Evolutionary conservation across 2,797 vertebrate genomes (phyloP), one percentile per base, ranked within the genome.

Genomic region (Lutjanus argentimaculatus): DNA sequence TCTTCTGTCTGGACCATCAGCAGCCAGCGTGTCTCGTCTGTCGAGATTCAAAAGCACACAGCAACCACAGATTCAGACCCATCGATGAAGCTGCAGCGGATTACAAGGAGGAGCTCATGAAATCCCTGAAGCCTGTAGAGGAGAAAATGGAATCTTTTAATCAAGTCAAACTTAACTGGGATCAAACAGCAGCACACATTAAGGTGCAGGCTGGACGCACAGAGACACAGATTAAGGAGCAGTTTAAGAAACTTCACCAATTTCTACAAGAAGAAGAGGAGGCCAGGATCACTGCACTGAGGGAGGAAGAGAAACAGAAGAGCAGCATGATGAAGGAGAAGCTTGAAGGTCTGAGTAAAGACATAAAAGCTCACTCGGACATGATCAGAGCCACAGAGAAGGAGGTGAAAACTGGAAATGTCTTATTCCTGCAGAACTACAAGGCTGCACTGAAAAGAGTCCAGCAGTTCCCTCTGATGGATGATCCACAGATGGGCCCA

Each of bases 1-100:
- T 88, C 52, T 83, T 75, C 77, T 83, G 86, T 61, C n/a, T 83
- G 58, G 55, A 85, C n/a, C 67, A 85, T 62, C 17, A 73, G 67
- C 74, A 81, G 64, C 80, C 57, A 8, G 71, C 73, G 36, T 88
- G 86, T 56, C 4, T 85, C 1, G 16, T 78, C 15, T 88, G 83
- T 56, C 69, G 77, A 22, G 77, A 80, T 15, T 78, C 86, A 11
- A 70, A 10, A 55, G 21, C 14, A 10, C 80, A 88, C 55, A 14
- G n/a, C 17, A 36, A 62, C 11, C 86, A 85, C 64, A 77, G n/a
- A 6, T 83, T 83, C 77, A 68, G 55, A 16, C 80, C 83, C 16
- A 43, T 80, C 3, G 48, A 68, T 22, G 79, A 17, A 48, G 46
- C 46, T 4, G 46, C 46, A 48, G 13, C 14, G 46, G 46, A 48